Evolutionary conservation across 2,888 invertebrate species (phyloP).

Genomic region (Pheosia tremula): DNA sequence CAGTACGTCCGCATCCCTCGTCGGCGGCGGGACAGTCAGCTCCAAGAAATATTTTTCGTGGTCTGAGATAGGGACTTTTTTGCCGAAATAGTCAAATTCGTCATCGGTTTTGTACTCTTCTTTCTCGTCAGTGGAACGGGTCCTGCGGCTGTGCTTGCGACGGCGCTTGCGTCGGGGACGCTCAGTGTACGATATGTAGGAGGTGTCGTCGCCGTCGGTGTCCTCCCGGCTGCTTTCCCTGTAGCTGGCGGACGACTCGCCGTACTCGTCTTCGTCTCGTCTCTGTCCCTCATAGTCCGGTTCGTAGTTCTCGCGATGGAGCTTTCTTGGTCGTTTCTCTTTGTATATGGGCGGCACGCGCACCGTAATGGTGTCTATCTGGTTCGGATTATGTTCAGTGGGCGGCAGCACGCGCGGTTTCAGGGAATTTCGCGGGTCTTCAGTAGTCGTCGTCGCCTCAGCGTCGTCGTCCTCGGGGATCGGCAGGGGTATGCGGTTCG

Average conservation of each 20-base stretch:
- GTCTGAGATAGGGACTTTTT: constrained; percentile 62
- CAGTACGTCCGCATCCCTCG: constrained; percentile 62
- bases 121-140: constrained; percentile 48
- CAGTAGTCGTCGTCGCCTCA: constrained; percentile 75
- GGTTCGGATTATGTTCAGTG: constrained; percentile 77
- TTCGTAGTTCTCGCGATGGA: constrained; percentile 68
- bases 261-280: constrained; percentile 46
- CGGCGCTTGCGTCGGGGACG: constrained; percentile 60
- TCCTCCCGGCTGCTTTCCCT: constrained; percentile 42
- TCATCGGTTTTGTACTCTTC: constrained; percentile 55
- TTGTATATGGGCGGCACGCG: constrained; percentile 78
- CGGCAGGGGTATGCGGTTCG: constrained; percentile 52
- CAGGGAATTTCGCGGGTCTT: constrained; percentile 68
- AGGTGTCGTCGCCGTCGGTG: constrained; percentile 59
- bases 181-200: constrained; percentile 52
- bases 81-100: constrained; percentile 72
- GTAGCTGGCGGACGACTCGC: constrained; percentile 25
- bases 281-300: constrained; percentile 52
- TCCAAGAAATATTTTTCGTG: constrained; percentile 65
- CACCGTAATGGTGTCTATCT: constrained; percentile 80
- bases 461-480: constrained; percentile 60
- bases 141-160: constrained; percentile 59
- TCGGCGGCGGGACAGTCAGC: constrained; percentile 66
- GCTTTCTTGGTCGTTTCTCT: constrained; percentile 73
- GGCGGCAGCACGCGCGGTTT: constrained; percentile 76